Base-by-base conservation (phyloP, 1,140 invertebrate genomes). In the Saccostrea glomerata region DNA sequence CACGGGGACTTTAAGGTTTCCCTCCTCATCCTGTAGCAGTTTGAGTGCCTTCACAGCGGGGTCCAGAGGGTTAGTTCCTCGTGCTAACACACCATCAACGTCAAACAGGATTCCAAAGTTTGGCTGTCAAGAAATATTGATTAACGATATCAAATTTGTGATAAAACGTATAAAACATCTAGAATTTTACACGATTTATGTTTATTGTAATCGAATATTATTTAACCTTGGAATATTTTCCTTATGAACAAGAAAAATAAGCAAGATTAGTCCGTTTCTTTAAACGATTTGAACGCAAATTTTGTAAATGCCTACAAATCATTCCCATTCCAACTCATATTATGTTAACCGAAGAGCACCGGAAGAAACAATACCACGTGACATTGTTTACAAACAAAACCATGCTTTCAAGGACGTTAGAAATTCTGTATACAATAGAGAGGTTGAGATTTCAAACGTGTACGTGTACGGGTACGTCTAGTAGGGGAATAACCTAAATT, bases 1-100 rank as follows among this genome's bases (percentile, higher is more conserved):
- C 4, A 97, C 96, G 7, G 97, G 97, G 9, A 97, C 95, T n/a
- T 95, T 93, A 91, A 97, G 96, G 86, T 96, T 96, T 3, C 96
- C 96, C 88, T 96, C 92, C 13, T 94, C 40, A 90, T 96, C 96
- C 85, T 95, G 95, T 20, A 97, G 93, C 36, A 95, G 94, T 58
- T 95, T 94, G 95, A 97, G 91, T 91, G 95, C 94, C 95, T 96
- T 92, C 84, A 95, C 95, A 3, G 96, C 97, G n/a, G 96, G 95
- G n/a, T 96, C 96, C 47, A 97, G 92, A 7, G 97, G 95, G 55
- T 95, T 96, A 90, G 96, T 96, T 0, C 97, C 97, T 82, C 97
- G 94, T 0, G 97, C 96, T 90, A 97, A 95, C 0, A 97, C 97
- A 20, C 97, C 97, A 91, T 97, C 97, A 73, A 97, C 97, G 91